Evolutionary conservation across 2,797 vertebrate species (phyloP).

Genomic region (Periophthalmus magnuspinnatus): DNA sequence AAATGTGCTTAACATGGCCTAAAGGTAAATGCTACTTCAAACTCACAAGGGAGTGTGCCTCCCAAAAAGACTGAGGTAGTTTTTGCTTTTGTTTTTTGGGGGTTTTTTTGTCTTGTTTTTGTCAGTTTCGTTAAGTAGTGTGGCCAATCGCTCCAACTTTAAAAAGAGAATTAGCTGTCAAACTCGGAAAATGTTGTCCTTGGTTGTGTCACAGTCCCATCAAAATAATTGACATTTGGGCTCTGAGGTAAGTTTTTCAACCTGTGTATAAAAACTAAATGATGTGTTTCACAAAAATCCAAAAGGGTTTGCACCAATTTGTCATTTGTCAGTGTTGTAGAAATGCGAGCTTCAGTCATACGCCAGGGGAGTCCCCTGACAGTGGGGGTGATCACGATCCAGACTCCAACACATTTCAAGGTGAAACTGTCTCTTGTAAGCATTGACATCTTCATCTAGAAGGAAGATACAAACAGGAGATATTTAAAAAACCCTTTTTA

Average conservation of each 20-base stretch:
- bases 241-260: neutral
- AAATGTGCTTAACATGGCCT: neutral
- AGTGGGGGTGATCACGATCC: slow-evolving; percentile 36
- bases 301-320: neutral
- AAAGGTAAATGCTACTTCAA: neutral
- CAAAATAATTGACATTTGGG: neutral
- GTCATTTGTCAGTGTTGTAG: slow-evolving; percentile 7
- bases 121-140: neutral
- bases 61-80: too few relatives aligned
- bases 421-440: slow-evolving; percentile 40
- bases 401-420: slow-evolving; percentile 50
- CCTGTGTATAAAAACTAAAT: neutral
- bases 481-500: neutral
- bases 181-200: neutral
- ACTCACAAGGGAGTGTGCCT: neutral
- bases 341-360: slow-evolving; percentile 24
- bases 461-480: slow-evolving; percentile 52
- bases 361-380: slow-evolving; percentile 21
- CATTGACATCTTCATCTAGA: slow-evolving; percentile 48
- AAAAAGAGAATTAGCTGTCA: neutral
- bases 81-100: too few relatives aligned
- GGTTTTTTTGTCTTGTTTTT: neutral
- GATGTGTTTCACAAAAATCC: neutral
- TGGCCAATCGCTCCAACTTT: neutral
- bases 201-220: neutral